These are phyloP conservation scores for Drosophila busckii DNA, from an alignment of 1,140 invertebrate genomes.

Conservation along the genomic window DNA sequence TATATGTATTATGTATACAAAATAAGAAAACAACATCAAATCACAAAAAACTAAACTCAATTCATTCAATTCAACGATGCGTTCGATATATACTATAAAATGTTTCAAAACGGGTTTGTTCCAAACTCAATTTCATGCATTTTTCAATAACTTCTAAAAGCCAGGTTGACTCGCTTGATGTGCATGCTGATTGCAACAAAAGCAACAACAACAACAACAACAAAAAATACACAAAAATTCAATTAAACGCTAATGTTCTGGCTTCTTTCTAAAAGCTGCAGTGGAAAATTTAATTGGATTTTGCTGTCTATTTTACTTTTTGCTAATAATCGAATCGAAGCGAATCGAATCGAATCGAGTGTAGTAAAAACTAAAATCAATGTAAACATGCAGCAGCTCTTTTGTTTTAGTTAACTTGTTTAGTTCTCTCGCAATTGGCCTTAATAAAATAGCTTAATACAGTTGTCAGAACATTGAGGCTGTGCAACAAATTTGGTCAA, in stretches of 20 bases:
- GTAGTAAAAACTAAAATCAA: too few relatives aligned
- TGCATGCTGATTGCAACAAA: constrained; percentile 24
- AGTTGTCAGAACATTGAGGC: too few relatives aligned
- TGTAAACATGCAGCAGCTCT: too few relatives aligned
- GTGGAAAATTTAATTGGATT: not conserved
- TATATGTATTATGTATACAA: not conserved
- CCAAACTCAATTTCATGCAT: constrained; percentile 11
- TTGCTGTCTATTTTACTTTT: constrained; percentile 1
- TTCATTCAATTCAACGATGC: constrained; percentile 17
- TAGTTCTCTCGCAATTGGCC: too few relatives aligned
- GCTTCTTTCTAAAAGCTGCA: not conserved
- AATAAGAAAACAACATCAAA: not conserved
- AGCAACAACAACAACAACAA: not conserved
- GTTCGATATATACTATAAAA: not conserved
- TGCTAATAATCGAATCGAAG: too few relatives aligned
- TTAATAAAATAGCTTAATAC: too few relatives aligned
- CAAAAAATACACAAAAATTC: constrained; percentile 2
- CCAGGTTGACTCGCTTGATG: constrained; percentile 3
- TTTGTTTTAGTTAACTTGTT: too few relatives aligned
- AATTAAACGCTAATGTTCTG: constrained; percentile 19
- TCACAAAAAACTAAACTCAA: constrained; percentile 19
- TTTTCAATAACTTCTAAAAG: too few relatives aligned
- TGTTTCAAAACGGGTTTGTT: not conserved
- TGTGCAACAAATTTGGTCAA: too few relatives aligned
- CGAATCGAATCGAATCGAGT: too few relatives aligned